Conservation (phyloP, 2,888 invertebrate species). For the Leucoptera coffeella region DNA sequence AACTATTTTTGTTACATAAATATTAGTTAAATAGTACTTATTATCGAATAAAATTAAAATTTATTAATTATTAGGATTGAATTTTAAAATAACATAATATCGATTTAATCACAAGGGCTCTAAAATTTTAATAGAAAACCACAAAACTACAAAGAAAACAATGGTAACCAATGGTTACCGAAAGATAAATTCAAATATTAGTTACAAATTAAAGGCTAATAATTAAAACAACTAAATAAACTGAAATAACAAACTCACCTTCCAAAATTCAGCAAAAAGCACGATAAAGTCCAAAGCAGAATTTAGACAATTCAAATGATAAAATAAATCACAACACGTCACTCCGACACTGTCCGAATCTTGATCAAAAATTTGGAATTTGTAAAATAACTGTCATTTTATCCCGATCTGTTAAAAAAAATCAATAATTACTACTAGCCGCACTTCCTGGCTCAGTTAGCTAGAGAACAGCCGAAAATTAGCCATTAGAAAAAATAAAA, state of each 20-base stretch:
- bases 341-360: constrained; percentile 39
- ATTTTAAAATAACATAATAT: too few species aligned
- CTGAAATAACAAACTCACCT: constrained; percentile 12
- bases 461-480: constrained; percentile 32
- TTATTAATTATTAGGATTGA: too few species aligned
- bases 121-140: constrained; percentile 3
- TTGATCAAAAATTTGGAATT: too few species aligned
- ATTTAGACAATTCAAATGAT: too few species aligned
- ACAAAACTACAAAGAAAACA: constrained; percentile 6
- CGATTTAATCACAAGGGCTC: too few species aligned
- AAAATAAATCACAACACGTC: constrained; percentile 33
- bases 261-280: constrained; percentile 14
- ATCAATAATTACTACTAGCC: constrained; percentile 15
- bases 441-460: constrained; percentile 15
- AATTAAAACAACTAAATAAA: constrained; percentile 33
- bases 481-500: constrained; percentile 14
- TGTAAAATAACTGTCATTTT: too few species aligned
- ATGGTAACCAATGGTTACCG: too few species aligned
- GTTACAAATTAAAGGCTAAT: constrained; percentile 8
- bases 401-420: too few species aligned
- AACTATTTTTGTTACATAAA: too few species aligned
- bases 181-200: constrained; percentile 6
- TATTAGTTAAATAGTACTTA: too few species aligned
- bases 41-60: too few species aligned
- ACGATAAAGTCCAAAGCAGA: constrained; percentile 38